These are phyloP conservation scores for Oryctes rhinoceros DNA, from an alignment of 1,140 invertebrate genomes.

Conservation along the genomic window DNA sequence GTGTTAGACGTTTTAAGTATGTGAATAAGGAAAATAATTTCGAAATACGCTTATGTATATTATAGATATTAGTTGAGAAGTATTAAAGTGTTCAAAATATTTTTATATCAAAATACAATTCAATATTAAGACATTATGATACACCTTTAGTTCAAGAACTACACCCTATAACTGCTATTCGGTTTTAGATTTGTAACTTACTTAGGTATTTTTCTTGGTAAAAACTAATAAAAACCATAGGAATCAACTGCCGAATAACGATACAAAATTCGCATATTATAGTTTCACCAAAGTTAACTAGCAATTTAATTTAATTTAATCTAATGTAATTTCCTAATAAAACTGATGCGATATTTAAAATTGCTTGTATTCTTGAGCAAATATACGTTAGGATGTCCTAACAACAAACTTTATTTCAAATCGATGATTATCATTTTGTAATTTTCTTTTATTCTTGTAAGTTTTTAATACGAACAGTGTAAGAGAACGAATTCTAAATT, in stretches of 20 bases:
- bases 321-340: no score
- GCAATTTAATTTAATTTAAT: no score
- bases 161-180: neutral
- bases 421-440: no score
- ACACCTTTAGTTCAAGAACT: neutral
- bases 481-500: no score
- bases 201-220: neutral
- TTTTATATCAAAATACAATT: conserved; percentile 23
- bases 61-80: conserved; percentile 19
- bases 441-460: no score
- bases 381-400: no score
- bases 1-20: neutral
- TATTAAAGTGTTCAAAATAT: conserved; percentile 23
- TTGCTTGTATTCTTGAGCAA: no score
- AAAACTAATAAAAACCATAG: no score
- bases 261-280: neutral
- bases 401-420: no score
- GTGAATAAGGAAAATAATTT: conserved; percentile 13
- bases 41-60: conserved; percentile 15
- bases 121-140: conserved; percentile 19
- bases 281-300: neutral
- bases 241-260: no score
- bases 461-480: no score
- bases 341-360: no score
- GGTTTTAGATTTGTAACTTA: neutral